phyloP scores from a whole-genome alignment of 2,888 invertebrate genomes.

The Charanyca ferruginea region DNA sequence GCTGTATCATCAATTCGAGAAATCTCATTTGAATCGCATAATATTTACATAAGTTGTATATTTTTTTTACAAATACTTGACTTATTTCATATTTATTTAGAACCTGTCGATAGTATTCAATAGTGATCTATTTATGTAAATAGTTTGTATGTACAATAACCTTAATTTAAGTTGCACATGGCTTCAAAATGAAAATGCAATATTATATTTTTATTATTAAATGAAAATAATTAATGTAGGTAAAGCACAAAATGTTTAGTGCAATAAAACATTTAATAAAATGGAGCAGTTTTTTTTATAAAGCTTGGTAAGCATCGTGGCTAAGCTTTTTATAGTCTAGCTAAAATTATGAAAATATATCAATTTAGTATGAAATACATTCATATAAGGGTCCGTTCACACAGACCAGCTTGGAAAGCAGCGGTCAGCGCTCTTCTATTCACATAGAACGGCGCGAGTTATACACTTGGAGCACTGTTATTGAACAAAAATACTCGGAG shows the following conservation, averaged over 20 bases:
- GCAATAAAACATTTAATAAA: constrained; percentile 26
- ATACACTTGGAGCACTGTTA: no score
- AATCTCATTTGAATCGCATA: not conserved
- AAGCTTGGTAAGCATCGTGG: no score
- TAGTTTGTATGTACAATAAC: constrained; percentile 43
- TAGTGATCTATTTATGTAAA: constrained; percentile 52
- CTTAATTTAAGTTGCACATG: constrained; percentile 45
- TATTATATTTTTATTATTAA: constrained; percentile 56
- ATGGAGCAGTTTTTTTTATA: constrained; percentile 11
- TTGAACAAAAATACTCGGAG: no score
- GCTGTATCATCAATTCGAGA: not conserved
- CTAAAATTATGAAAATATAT: no score
- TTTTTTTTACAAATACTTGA: not conserved
- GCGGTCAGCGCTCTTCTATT: no score
- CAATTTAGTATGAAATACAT: no score
- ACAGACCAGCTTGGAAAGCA: no score
- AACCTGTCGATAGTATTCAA: constrained; percentile 50
- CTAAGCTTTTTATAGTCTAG: no score
- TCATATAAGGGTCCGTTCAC: no score
- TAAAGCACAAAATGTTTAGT: constrained; percentile 36
- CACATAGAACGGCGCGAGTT: no score
- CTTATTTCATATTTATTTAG: constrained; percentile 1
- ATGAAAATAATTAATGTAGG: no score
- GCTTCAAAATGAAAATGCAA: constrained; percentile 51
- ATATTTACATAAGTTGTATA: not conserved